Conservation (phyloP, 2,797 vertebrate genomes). For the Tapirus indicus region DNA sequence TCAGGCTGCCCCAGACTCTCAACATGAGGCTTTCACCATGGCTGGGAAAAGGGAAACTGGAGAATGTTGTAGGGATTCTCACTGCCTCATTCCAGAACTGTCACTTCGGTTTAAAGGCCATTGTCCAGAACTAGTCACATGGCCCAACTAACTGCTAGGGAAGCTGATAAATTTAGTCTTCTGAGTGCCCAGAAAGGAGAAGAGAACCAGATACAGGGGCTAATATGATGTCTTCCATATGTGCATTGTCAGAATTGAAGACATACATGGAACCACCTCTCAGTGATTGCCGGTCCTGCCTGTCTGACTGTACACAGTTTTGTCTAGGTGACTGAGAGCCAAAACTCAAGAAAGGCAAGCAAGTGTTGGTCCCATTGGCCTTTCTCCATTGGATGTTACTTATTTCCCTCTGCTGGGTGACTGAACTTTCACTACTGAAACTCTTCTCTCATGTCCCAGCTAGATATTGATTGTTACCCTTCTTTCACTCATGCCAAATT, state of each 20-base stretch:
- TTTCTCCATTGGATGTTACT: neutral
- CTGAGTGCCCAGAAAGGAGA: neutral
- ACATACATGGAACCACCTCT: accelerated
- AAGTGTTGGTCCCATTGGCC: neutral
- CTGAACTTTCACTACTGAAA: neutral
- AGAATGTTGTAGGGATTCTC: neutral
- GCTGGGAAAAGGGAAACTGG: neutral
- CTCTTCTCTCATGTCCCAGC: neutral
- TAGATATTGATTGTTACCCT: neutral
- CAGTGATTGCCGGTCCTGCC: neutral
- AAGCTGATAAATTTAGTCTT: neutral
- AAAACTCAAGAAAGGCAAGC: neutral
- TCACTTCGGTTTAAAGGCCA: neutral
- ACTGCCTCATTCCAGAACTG: neutral
- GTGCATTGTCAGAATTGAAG: neutral
- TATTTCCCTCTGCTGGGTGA: neutral
- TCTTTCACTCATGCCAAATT: neutral
- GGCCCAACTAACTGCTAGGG: neutral
- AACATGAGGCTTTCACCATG: neutral
- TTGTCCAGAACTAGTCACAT: neutral
- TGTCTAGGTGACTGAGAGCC: accelerated
- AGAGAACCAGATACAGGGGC: neutral
- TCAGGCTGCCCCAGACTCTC: neutral
- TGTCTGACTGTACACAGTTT: neutral
- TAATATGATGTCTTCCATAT: neutral